Evolutionary conservation across 2,888 invertebrate species (phyloP), one percentile per base, ranked within the genome.

Genomic region (Pantelozetes paolii): DNA sequence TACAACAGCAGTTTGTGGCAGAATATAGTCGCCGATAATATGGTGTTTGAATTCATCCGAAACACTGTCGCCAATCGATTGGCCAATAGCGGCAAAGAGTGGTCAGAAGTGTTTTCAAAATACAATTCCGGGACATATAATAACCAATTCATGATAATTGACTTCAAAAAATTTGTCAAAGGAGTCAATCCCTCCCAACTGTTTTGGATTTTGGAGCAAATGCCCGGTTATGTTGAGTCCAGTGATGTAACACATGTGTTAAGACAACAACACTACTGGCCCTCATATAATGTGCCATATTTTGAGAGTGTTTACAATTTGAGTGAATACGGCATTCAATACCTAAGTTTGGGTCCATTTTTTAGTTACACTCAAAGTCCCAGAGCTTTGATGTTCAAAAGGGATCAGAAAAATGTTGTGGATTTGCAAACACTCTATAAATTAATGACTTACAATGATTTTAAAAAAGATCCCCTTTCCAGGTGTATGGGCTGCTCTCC

Each of bases 91-190:
- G 82, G 82, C 28, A 74, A 77, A 62, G 79, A 82, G 54, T 82
- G 82, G 82, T 78, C 79, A 13, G 50, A 77, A 9, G 74, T 78
- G 20, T 76, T 82, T 45, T 64, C 78, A 18, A 72, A 77, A 50
- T 78, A 80, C 62, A 82, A 82, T 76, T 81, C 81, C 73, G 82
- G 82, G 0, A 82, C 82, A 0, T 82, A 82, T 77, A 82, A 82
- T 77, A 82, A 82, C 76, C 82, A 82, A 79, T 82, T 82, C 75
- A 82, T 82, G 82, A 77, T 82, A 0, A 72, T 82, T 18, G 82
- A 82, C 75, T 77, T 81, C 76, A 81, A 81, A 71, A 77, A 78
- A 74, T 78, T 82, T 20, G 59, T 78, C 20, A 77, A 81, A 18
- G 75, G 77, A 15, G 32, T 23, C 5, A 23, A 59, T 57, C 67